A percentile compares a stretch with the other conserved stretches of the same genome.
Evolutionary conservation across 2,888 invertebrate species (phyloP).

Genomic region (Apotomis capreana): DNA sequence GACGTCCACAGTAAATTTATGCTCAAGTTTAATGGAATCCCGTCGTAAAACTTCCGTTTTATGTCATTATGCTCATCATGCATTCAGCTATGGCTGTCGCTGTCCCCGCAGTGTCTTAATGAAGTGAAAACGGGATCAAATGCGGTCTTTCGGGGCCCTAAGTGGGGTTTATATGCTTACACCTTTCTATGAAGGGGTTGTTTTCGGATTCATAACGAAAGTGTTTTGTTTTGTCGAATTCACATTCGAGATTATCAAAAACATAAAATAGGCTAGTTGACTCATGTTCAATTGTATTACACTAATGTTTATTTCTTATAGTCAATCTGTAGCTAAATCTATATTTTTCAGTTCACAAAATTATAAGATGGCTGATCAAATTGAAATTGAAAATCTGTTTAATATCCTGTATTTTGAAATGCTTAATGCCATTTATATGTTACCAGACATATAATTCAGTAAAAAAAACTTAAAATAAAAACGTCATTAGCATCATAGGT

Average conservation of each 20-base stretch:
- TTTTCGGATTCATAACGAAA: neutral
- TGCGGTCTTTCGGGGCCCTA: slow-evolving; percentile 24
- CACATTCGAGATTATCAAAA: neutral
- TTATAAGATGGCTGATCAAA: too few species aligned
- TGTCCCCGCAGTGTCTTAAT: slow-evolving; percentile 34
- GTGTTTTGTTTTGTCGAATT: neutral
- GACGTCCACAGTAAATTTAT: slow-evolving; percentile 53
- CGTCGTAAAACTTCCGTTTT: slow-evolving; percentile 44
- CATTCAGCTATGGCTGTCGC: slow-evolving; percentile 27
- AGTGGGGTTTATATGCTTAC: slow-evolving; percentile 19
- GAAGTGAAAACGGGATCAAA: slow-evolving; percentile 39
- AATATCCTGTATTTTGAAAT: too few species aligned
- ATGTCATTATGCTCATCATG: slow-evolving; percentile 38
- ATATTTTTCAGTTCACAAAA: too few species aligned
- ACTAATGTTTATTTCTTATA: too few species aligned
- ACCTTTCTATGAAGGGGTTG: slow-evolving; percentile 13
- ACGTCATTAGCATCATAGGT: too few species aligned
- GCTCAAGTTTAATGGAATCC: slow-evolving; percentile 49
- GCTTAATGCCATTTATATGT: too few species aligned
- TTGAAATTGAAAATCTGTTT: too few species aligned
- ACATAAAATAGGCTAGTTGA: too few species aligned
- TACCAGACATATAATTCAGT: too few species aligned
- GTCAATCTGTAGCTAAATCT: too few species aligned
- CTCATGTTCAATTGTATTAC: too few species aligned
- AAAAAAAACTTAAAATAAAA: too few species aligned